Evolutionary conservation across 2,113 vertebrate genomes (phyloP).

Genomic region (Danionella cerebrum): DNA sequence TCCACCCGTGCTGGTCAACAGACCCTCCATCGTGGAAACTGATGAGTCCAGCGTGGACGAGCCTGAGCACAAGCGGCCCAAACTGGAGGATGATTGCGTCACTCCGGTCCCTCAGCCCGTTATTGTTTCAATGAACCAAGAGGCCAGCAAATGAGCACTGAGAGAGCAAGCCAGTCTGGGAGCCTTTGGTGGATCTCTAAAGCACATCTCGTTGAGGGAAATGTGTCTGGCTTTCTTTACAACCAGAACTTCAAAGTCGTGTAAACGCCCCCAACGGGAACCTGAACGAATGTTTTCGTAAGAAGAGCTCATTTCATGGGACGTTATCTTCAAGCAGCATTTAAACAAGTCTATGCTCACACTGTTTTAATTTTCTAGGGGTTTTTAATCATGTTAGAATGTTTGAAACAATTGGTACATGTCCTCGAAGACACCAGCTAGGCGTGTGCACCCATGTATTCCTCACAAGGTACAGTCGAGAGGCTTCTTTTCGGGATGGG

Average conservation of each 20-base stretch:
- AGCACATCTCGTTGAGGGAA: conserved; percentile 27
- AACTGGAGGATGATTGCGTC: conserved; percentile 70
- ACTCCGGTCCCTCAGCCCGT: conserved; percentile 66
- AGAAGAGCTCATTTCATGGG: conserved; percentile 7
- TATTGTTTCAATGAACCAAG: conserved; percentile 68
- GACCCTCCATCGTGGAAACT: conserved; percentile 58
- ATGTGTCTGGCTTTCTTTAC: conserved; percentile 12
- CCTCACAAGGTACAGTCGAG: conserved; percentile 38
- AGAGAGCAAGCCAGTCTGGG: neutral
- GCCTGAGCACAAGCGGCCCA: conserved; percentile 78
- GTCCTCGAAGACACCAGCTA: neutral
- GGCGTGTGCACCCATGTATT: conserved; percentile 11
- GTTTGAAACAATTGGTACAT: conserved; percentile 20
- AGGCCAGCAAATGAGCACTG: conserved; percentile 45
- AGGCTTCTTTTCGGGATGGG: conserved; percentile 28
- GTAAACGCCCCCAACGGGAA: conserved; percentile 16
- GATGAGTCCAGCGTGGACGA: conserved; percentile 63
- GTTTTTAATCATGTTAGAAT: conserved; percentile 12
- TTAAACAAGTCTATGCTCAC: conserved; percentile 26
- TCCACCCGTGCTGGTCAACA: conserved; percentile 79
- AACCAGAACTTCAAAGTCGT: conserved; percentile 12
- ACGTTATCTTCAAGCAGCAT: conserved; percentile 28
- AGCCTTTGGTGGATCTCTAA: conserved; percentile 22
- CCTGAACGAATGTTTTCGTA: conserved; percentile 18
- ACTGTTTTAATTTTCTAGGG: conserved; percentile 24